Evolutionary conservation across 2,888 invertebrate species (phyloP).

Genomic region (Aleiodes leptofemur): DNA sequence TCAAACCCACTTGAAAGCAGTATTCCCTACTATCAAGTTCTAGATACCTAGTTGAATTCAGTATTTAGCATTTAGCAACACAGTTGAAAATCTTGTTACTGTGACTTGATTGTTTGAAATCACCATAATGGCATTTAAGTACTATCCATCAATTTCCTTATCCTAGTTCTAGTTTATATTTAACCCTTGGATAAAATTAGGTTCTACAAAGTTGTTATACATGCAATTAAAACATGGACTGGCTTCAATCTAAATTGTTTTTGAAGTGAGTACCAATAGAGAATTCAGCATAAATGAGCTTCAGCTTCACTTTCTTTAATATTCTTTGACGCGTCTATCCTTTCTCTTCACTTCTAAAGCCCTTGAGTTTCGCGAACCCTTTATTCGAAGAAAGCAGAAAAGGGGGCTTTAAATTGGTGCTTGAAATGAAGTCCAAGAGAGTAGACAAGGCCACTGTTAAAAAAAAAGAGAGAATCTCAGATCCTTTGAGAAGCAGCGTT

Average conservation of each 20-base stretch:
- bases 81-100: constrained; percentile 45
- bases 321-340: constrained; percentile 23
- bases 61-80: constrained; percentile 15
- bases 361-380: constrained; percentile 15
- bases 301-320: constrained; percentile 17
- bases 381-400: background rate
- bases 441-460: constrained; percentile 10
- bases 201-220: too few species aligned
- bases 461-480: background rate
- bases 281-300: constrained; percentile 15
- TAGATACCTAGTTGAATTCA: background rate
- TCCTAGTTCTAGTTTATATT: background rate
- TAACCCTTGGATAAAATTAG: background rate
- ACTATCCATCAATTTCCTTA: background rate
- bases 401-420: constrained; percentile 14
- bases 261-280: background rate
- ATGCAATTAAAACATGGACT: constrained; percentile 9
- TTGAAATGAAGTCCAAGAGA: constrained; percentile 32
- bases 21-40: constrained; percentile 2
- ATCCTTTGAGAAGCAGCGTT: constrained; percentile 6
- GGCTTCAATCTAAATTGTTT: constrained; percentile 1
- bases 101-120: constrained; percentile 47
- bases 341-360: constrained; percentile 5
- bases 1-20: background rate
- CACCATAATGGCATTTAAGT: constrained; percentile 47